phyloP scores from a whole-genome alignment of 2,797 vertebrate species.

The Phalanger gymnotis region DNA sequence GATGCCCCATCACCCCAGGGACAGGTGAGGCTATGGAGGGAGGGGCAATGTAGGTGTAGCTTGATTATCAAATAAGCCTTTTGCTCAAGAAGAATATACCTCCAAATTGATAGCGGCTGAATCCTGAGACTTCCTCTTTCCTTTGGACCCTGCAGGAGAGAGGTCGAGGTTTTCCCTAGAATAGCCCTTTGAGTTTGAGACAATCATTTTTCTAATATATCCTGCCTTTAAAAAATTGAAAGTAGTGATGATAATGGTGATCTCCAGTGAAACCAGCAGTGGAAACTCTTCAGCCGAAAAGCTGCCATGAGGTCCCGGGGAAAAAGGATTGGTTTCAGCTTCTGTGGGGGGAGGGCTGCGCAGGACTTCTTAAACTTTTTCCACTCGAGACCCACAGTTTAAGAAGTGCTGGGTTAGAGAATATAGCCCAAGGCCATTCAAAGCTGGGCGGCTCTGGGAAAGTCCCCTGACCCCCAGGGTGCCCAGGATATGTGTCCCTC shows the following conservation, averaged over 20 bases:
- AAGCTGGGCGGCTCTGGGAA: background rate
- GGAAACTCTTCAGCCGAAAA: conserved; percentile 51
- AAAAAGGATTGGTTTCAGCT: background rate
- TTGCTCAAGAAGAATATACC: background rate
- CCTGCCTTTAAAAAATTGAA: background rate
- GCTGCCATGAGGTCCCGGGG: conserved; percentile 33
- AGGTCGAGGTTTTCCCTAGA: background rate
- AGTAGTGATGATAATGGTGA: background rate
- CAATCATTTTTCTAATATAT: background rate
- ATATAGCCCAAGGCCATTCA: background rate
- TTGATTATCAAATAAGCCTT: background rate
- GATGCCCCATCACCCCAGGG: background rate
- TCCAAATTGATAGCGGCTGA: background rate
- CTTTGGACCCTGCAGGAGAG: background rate
- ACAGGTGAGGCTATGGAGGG: background rate
- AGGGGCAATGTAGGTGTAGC: background rate
- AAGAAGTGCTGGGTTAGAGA: background rate
- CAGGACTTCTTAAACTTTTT: too few relatives aligned
- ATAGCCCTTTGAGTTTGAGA: background rate
- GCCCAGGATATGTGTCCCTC: background rate
- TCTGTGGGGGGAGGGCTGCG: conserved; percentile 9
- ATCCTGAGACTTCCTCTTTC: background rate
- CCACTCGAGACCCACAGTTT: background rate
- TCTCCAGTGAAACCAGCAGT: conserved; percentile 47
- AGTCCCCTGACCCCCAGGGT: background rate